A percentile compares a stretch with the other conserved stretches of the same genome.
Conservation (phyloP, 2,113 vertebrate genomes). For the Petromus typicus region DNA sequence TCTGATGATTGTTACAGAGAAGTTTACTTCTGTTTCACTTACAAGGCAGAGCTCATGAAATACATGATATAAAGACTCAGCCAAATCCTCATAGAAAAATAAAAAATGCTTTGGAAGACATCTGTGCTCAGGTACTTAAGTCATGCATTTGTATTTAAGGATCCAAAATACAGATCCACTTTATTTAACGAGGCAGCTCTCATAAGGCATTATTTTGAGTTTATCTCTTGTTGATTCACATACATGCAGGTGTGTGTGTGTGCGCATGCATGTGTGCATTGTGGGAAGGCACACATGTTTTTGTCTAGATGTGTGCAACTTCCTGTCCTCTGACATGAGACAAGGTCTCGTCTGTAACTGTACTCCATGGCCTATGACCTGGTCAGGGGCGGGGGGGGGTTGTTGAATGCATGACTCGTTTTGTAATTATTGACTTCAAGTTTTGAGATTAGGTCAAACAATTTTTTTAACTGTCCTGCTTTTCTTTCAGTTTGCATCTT, state of each 20-base stretch:
- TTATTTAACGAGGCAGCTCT: background rate
- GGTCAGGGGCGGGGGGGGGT: background rate
- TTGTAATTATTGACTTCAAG: background rate
- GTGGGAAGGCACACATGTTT: background rate
- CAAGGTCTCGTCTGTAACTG: background rate
- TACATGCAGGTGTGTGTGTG: background rate
- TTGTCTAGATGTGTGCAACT: background rate
- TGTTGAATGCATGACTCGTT: background rate
- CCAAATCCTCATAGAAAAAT: background rate
- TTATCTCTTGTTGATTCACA: background rate
- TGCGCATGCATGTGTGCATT: background rate
- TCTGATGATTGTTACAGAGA: background rate
- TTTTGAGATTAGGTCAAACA: background rate
- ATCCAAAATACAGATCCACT: background rate
- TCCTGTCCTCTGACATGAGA: fast-evolving
- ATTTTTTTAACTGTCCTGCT: background rate
- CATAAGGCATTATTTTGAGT: background rate
- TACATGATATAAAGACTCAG: background rate
- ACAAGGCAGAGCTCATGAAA: background rate
- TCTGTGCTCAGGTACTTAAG: background rate
- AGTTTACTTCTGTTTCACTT: background rate
- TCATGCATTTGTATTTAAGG: background rate
- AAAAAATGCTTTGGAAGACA: background rate
- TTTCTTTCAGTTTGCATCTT: background rate
- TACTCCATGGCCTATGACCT: background rate